Evolutionary conservation across 2,888 invertebrate species (phyloP), one percentile per base, ranked within the genome.

Genomic region (Hypolimnas misippus): DNA sequence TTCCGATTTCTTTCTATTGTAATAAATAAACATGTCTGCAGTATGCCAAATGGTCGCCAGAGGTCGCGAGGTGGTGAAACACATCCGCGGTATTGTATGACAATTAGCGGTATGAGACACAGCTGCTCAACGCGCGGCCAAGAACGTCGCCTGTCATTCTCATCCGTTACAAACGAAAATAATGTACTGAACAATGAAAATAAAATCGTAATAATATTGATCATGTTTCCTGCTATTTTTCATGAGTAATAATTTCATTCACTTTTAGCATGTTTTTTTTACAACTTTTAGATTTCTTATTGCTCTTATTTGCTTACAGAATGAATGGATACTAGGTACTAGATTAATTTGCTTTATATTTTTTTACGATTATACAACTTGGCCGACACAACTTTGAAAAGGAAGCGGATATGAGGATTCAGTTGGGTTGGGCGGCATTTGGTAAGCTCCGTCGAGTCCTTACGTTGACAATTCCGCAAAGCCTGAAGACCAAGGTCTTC

Each of bases 91-190:
- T 84, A 75, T 84, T 78, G 69, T 74, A 82, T 72, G 76, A 82
- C 84, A 87, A 88, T 88, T 87, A 87, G 83, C 80, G 61, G 75
- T 69, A 73, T 74, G 73, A 76, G 74, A 73, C 78, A 80, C 87
- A 88, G 78, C 85, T 86, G 87, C 75, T 74, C 76, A 71, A 70
- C 71, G 75, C 66, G 58, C 70, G 65, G 70, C 69, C 74, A 74
- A 78, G 78, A 76, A 75, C 75, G 67, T 72, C 70, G 63, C 68
- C 69, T 73, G 73, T 75, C 81, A 82, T 74, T 78, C 77, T 66
- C 67, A 50, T 64, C 49, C 63, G 63, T 62, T 64, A 63, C 57
- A 53, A 40, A 62, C 46, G 53, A 56, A 62, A 55, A 56, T 62
- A 54, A 57, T 59, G 35, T 31, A 49, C n/a, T 33, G 42, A 16